Conservation (phyloP, 2,888 invertebrate genomes). For the Tetranychus piercei region DNA sequence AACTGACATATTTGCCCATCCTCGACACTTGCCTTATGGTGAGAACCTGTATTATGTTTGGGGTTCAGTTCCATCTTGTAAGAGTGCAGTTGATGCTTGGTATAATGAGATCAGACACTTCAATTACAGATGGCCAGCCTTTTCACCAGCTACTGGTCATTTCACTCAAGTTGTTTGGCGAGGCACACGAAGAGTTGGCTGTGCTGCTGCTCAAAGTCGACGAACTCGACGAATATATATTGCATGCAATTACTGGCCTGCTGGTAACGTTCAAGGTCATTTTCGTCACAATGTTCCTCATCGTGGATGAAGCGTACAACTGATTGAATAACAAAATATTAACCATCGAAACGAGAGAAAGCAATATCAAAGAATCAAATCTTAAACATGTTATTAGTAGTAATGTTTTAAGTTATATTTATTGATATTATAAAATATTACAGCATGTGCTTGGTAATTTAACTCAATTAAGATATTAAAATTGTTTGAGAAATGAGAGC, state of each 20-base stretch:
- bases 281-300: slow-evolving; percentile 11
- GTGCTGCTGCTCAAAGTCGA: slow-evolving; percentile 8
- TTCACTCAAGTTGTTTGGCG: slow-evolving; percentile 17
- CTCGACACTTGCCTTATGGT: slow-evolving; percentile 6
- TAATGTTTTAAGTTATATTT: too few species aligned
- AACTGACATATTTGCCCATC: slow-evolving; percentile 14
- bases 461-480: too few species aligned
- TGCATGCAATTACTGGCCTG: slow-evolving; percentile 12
- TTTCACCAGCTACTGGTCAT: slow-evolving; percentile 13
- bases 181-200: slow-evolving; percentile 4
- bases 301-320: background rate
- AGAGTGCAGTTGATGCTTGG: slow-evolving; percentile 7
- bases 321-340: too few species aligned
- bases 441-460: too few species aligned
- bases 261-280: slow-evolving; percentile 11
- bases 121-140: background rate
- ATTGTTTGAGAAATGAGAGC: too few species aligned
- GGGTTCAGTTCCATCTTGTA: slow-evolving; percentile 5
- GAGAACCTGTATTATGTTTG: slow-evolving; percentile 14
- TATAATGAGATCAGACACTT: slow-evolving; percentile 13
- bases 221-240: slow-evolving; percentile 12
- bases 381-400: too few species aligned
- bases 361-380: too few species aligned
- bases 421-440: too few species aligned
- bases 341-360: too few species aligned